Percentiles rank a stretch among this genome's conserved stretches.
These are phyloP conservation scores for Eonycteris spelaea DNA, from an alignment of 2,113 vertebrate species.

Conservation along the genomic window DNA sequence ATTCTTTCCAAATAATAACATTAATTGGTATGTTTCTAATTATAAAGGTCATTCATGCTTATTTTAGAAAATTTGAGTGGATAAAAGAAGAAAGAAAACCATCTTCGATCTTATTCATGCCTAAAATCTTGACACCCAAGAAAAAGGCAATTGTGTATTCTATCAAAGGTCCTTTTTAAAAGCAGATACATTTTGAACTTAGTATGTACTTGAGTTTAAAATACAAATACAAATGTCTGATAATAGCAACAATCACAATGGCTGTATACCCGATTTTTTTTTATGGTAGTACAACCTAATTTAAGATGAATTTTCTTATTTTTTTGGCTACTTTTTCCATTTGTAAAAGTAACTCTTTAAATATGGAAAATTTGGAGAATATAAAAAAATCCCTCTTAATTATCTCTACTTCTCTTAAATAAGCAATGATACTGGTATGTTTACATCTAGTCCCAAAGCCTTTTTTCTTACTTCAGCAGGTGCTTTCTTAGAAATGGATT, in stretches of 20 bases:
- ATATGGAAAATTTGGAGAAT: background rate
- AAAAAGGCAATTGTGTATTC: constrained; percentile 15
- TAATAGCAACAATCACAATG: background rate
- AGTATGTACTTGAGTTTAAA: constrained; percentile 35
- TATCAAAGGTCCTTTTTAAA: constrained; percentile 25
- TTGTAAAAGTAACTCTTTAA: background rate
- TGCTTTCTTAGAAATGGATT: background rate
- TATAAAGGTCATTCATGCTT: constrained; percentile 46
- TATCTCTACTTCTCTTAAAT: background rate
- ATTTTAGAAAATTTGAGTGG: constrained; percentile 49
- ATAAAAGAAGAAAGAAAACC: background rate
- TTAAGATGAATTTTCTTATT: background rate
- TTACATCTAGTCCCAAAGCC: background rate
- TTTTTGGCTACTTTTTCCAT: background rate
- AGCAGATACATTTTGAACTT: constrained; percentile 12
- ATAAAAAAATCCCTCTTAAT: background rate
- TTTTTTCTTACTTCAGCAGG: background rate
- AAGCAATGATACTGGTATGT: background rate
- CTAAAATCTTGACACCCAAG: constrained; percentile 44
- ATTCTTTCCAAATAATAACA: constrained; percentile 43
- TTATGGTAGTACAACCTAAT: background rate
- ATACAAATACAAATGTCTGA: constrained; percentile 8
- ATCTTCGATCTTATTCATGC: constrained; percentile 2
- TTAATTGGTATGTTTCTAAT: constrained; percentile 59
- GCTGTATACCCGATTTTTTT: background rate